Conservation (phyloP, 1,140 invertebrate genomes). For the Mesaphorura yosii region DNA sequence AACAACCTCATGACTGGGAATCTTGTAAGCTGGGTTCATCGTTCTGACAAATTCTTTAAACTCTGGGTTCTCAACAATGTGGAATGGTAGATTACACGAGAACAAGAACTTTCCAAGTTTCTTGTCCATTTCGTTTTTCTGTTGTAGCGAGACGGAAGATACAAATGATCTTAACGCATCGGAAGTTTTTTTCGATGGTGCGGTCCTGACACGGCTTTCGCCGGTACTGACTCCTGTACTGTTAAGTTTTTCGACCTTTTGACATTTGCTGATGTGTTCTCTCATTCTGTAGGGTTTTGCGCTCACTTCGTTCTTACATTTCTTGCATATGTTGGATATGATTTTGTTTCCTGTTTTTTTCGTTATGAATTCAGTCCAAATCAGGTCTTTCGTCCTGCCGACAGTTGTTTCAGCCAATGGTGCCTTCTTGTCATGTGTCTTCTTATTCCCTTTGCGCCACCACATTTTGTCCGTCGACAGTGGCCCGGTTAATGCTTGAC, state of each 20-base stretch:
- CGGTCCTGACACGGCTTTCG: neutral
- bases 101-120: constrained; percentile 2
- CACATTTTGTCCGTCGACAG: no score
- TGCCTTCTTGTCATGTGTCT: no score
- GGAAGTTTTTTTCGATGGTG: neutral
- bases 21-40: constrained; percentile 6
- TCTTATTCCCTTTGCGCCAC: no score
- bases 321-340: no score
- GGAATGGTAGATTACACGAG: constrained; percentile 7
- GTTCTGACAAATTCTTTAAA: neutral
- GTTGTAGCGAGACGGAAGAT: neutral
- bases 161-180: neutral
- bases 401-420: no score
- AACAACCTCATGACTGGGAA: neutral
- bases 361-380: neutral
- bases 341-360: neutral
- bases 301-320: neutral
- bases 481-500: no score
- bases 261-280: neutral
- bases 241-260: neutral
- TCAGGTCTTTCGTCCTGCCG: neutral
- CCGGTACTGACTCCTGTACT: neutral
- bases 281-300: neutral
- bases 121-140: neutral
- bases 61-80: neutral